These are phyloP conservation scores for Rissa tridactyla DNA, from an alignment of 2,113 vertebrate species.

Conservation along the genomic window DNA sequence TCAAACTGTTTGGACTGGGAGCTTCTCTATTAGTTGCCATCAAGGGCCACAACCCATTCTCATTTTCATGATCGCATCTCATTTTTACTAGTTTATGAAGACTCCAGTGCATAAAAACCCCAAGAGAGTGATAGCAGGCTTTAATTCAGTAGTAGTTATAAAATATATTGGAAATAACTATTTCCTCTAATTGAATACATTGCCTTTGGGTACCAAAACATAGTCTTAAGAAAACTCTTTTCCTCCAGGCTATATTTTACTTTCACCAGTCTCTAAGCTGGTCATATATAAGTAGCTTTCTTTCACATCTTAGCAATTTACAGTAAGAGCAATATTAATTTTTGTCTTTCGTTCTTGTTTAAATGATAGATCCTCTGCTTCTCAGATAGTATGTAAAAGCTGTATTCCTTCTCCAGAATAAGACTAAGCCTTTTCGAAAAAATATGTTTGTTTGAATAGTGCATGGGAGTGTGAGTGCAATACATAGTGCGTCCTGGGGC, in stretches of 20 bases:
- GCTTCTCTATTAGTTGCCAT: not conserved
- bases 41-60: not conserved
- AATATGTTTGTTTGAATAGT: not conserved
- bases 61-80: not conserved
- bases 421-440: not conserved
- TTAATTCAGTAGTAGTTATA: not conserved
- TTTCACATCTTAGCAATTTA: not conserved
- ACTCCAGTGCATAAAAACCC: not conserved
- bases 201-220: not conserved
- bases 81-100: constrained; percentile 13
- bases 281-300: not conserved
- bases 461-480: not conserved
- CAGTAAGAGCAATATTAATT: not conserved
- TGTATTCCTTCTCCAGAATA: not conserved
- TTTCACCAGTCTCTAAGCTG: not conserved
- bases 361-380: not conserved
- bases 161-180: not conserved
- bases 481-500: not conserved
- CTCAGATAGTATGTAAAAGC: not conserved
- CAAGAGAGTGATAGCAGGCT: not conserved
- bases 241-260: not conserved
- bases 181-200: not conserved
- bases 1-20: not conserved
- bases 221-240: not conserved
- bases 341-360: not conserved